These are phyloP conservation scores for Acleris sparsana DNA, from an alignment of 2,888 invertebrate species.

Conservation along the genomic window DNA sequence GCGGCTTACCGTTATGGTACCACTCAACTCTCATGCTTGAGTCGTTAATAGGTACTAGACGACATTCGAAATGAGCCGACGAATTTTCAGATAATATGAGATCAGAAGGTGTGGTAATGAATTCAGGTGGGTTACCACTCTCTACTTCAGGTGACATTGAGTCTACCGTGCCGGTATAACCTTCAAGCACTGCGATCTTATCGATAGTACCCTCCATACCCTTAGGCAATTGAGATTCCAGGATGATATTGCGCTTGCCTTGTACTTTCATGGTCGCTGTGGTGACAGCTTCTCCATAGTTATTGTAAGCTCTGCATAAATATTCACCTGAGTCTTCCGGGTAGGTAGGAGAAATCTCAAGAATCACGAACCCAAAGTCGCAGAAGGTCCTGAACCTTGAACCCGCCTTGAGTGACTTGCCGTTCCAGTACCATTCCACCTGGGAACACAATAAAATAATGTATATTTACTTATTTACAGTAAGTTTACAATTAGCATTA, in stretches of 20 bases:
- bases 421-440: constrained; percentile 98
- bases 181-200: constrained; percentile 95
- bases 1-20: constrained; percentile 98
- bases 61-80: constrained; percentile 96
- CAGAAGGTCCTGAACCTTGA: constrained; percentile 98
- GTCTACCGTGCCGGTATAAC: constrained; percentile 88
- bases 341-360: constrained; percentile 98
- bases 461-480: neutral
- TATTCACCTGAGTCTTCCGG: constrained; percentile 98
- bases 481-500: neutral
- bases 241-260: constrained; percentile 95
- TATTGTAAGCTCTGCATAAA: constrained; percentile 93
- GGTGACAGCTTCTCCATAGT: constrained; percentile 96
- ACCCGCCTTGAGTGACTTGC: constrained; percentile 93
- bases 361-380: constrained; percentile 98
- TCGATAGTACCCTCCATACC: constrained; percentile 97
- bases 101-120: constrained; percentile 93
- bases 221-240: constrained; percentile 95
- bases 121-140: constrained; percentile 94
- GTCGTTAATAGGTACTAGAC: constrained; percentile 94
- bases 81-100: constrained; percentile 93
- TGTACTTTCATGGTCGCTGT: constrained; percentile 94
- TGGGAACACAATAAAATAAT: constrained; percentile 49
- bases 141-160: constrained; percentile 90
- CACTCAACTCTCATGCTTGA: constrained; percentile 97